A percentile compares a stretch with the other conserved stretches of the same genome.
Conservation (phyloP, 2,113 vertebrate species). For the Xenopus laevis region DNA sequence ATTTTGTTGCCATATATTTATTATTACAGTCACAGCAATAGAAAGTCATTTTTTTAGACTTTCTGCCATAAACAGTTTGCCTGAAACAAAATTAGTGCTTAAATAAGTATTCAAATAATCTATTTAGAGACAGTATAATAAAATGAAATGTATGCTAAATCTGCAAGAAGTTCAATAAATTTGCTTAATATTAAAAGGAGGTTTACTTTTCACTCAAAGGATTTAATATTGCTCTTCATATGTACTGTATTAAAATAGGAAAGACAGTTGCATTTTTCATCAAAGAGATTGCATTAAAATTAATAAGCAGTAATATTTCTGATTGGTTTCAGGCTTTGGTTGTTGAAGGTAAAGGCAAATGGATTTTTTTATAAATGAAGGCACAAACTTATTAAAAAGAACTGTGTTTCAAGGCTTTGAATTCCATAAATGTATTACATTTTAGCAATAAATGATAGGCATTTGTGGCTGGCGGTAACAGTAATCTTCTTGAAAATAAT, state of each 20-base stretch:
- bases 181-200: background rate
- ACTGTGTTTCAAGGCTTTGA: constrained; percentile 17
- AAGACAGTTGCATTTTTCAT: constrained; percentile 41
- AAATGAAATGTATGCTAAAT: constrained; percentile 7
- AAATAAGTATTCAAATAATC: background rate
- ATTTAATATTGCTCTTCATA: constrained; percentile 24
- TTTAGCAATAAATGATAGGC: constrained; percentile 23
- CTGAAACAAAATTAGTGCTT: background rate
- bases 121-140: constrained; percentile 2
- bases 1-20: too few species aligned
- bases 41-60: too few species aligned
- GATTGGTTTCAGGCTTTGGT: constrained; percentile 38
- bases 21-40: too few species aligned
- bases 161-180: background rate
- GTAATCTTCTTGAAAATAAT: constrained; percentile 21
- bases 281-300: constrained; percentile 42
- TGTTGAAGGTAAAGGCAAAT: constrained; percentile 39
- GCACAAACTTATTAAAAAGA: constrained; percentile 34
- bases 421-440: constrained; percentile 32
- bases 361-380: constrained; percentile 31
- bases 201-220: constrained; percentile 15
- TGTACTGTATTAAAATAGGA: constrained; percentile 27
- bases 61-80: too few species aligned
- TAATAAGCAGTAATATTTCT: constrained; percentile 37
- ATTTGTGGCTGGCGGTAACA: constrained; percentile 7